A percentile compares a stretch with the other conserved stretches of the same genome.
Conservation (phyloP, 2,113 vertebrate species). For the Laterallus jamaicensis region DNA sequence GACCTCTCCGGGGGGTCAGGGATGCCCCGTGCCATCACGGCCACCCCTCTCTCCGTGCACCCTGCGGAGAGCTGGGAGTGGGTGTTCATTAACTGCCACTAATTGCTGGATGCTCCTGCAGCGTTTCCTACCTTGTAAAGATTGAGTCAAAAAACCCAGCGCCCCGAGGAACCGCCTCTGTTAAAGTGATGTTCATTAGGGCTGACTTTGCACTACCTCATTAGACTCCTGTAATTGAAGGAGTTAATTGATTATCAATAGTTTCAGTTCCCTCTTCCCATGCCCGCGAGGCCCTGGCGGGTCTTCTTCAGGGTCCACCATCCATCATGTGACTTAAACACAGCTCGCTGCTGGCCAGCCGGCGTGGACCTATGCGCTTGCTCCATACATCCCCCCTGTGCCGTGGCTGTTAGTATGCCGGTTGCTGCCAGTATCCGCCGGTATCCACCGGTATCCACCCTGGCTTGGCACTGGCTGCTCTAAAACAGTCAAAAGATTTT, state of each 20-base stretch:
- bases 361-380: rapidly evolving
- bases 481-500: not conserved
- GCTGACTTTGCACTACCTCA: conserved; percentile 47
- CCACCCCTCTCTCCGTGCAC: not conserved
- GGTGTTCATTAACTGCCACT: not conserved
- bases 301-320: not conserved
- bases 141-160: not conserved
- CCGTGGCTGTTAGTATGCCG: rapidly evolving
- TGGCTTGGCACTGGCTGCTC: not conserved
- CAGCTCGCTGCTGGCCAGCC: not conserved
- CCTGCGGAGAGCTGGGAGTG: not conserved
- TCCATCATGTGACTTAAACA: not conserved
- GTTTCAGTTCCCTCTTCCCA: not conserved
- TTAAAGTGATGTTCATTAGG: conserved; percentile 54
- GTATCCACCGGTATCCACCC: not conserved
- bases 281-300: not conserved
- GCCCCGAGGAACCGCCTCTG: conserved; percentile 24
- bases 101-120: conserved; percentile 2
- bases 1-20: rapidly evolving
- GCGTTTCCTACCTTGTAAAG: conserved; percentile 21
- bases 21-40: rapidly evolving
- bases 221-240: conserved; percentile 61
- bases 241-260: conserved; percentile 71
- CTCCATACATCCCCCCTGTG: rapidly evolving
- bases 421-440: not conserved